Base-by-base conservation (phyloP, 2,888 invertebrate genomes). In the Ctenicera cuprea region DNA sequence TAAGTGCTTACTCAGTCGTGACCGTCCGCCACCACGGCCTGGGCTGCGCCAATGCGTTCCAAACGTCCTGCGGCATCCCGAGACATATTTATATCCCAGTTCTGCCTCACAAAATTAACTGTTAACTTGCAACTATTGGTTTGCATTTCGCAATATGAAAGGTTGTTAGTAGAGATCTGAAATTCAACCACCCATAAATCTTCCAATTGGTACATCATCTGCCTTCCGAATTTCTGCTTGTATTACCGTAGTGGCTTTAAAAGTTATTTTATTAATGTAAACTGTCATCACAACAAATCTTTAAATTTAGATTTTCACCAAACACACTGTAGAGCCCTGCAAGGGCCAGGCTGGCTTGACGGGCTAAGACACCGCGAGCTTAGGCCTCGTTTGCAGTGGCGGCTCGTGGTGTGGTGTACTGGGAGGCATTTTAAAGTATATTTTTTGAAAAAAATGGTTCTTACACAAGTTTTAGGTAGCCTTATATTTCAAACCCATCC, bases 1-100 rank as follows among this genome's bases (percentile, higher is more conserved):
- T 82, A 83, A 83, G 81, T 81, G 80, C 81, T 82, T 81, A 80
- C 80, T 79, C 79, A 77, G 80, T 82, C 82, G 83, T 83, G 83
- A 83, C 81, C 80, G 73, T 81, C 77, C 78, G 78, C 65, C 71
- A 73, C 70, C 70, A 70, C 73, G 77, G 80, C 77, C 75, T 78
- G 76, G 75, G 79, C 78, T 66, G 65, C 41, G 72, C 73, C 72
- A 70, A 68, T 76, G 78, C 77, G 76, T 77, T 72, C 68, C 80
- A 79, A 81, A 79, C 80, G 77, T 75, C 80, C 82, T 76, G 71
- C 71, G 80, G 81, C 80, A 76, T 78, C 80, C 78, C 76, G 78
- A 80, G 80, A 81, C 80, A 81, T 82, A 80, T 82, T 81, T 82
- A 82, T 82, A 81, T 80, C 77, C 78, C 80, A 76, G 79, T 78